Evolutionary conservation across 2,113 vertebrate species (phyloP), one percentile per base, ranked within the genome.

Genomic region (Petrocephalus microphthalmus): DNA sequence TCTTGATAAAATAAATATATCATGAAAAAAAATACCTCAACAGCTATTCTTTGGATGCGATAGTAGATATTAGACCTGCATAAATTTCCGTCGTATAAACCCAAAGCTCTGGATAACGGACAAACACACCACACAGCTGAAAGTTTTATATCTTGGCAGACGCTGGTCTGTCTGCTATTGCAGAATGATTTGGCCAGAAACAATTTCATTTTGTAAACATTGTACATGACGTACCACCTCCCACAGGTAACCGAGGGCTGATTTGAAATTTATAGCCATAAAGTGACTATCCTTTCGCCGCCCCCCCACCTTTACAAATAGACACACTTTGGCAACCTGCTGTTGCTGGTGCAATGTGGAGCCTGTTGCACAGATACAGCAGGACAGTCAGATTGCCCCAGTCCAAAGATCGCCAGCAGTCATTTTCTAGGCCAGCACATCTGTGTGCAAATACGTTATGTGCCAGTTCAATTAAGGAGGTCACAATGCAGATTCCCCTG

Each of bases 91-190:
- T 83, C 49, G 45, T 83, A 42, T 83, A 83, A 47, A 49, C 42
- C 17, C 37, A 83, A 83, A 45, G 81, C 37, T 49, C 37, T n/a
- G 19, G 3, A n/a, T 49, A 83, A 49, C 19, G 45, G 81, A 82
- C 81, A 83, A 83, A 83, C 81, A 83, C 19, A 7, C 29, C 71
- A 74, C 71, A 42, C 33, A 74, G 71, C 81, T 83, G 81, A 83
- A 83, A 47, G 45, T n/a, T 49, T 49, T 49, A n/a, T 47, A 5
- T 22, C 81, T 49, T 83, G 81, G 81, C 42, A 49, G 45, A 47
- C 17, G 1, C 37, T 22, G 17, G 7, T 15, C 78, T 53, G 15
- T 17, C 83, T 85, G 84, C n/a, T 33, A 85, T 85, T 85, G 84
- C 22, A 53, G 33, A 85, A 53, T 53, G 51, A 33, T 54, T 85